These are phyloP conservation scores for Cancer borealis DNA, from an alignment of 2,888 invertebrate genomes.

Conservation along the genomic window DNA sequence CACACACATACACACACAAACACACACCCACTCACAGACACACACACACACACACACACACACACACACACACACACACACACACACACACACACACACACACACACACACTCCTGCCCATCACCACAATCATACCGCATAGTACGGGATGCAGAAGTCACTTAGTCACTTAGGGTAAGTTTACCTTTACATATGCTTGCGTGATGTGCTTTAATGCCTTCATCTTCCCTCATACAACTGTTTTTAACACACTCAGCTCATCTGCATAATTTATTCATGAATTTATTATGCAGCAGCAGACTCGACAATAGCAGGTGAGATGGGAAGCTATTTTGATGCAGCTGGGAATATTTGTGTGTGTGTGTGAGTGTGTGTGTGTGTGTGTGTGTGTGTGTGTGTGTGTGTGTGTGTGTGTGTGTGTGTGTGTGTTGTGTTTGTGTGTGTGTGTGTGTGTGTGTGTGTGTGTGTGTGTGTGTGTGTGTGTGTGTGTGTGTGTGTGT, in stretches of 20 bases:
- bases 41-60: no score
- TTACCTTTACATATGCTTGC: neutral
- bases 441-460: no score
- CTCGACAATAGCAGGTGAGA: neutral
- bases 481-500: slow-evolving; percentile 12
- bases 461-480: no score
- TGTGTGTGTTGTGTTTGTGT: no score
- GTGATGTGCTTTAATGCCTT: neutral
- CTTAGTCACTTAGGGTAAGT: neutral
- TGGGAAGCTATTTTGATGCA: neutral
- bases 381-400: slow-evolving; percentile 20
- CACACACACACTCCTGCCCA: neutral
- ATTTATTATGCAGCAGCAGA: slow-evolving; percentile 14
- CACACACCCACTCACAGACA: no score
- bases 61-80: no score
- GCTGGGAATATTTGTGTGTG: neutral
- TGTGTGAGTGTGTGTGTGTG: neutral
- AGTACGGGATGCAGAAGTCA: neutral
- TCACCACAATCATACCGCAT: neutral
- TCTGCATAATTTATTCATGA: slow-evolving; percentile 24
- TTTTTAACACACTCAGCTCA: neutral
- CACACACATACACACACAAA: no score
- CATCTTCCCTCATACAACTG: neutral
- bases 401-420: slow-evolving; percentile 20
- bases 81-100: neutral